Conservation (phyloP, 2,113 vertebrate genomes). For the Daphoenositta chrysoptera region DNA sequence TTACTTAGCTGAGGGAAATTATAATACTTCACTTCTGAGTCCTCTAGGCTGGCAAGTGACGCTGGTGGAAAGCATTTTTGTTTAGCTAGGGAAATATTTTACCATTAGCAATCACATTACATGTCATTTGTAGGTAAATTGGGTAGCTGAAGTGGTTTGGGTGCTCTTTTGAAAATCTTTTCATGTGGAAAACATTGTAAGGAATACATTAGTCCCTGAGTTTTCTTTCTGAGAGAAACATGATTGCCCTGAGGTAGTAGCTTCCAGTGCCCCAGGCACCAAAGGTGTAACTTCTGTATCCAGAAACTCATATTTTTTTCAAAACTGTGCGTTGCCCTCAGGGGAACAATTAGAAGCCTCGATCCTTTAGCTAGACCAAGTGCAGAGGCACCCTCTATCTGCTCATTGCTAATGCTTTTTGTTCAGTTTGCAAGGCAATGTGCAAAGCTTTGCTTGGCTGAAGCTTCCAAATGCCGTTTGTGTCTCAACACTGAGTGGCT, state of each 20-base stretch:
- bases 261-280: background rate
- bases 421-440: background rate
- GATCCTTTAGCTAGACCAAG: background rate
- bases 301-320: background rate
- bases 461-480: background rate
- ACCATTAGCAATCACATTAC: background rate
- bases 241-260: background rate
- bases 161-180: background rate
- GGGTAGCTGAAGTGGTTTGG: background rate
- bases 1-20: background rate
- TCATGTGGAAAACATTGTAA: background rate
- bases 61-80: background rate
- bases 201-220: background rate
- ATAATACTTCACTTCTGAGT: background rate
- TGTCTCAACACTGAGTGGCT: background rate
- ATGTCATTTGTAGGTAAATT: background rate
- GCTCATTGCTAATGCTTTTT: background rate
- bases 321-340: background rate
- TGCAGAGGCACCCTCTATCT: background rate
- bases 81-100: background rate
- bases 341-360: background rate
- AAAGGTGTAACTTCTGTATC: background rate
- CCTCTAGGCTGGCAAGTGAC: background rate
- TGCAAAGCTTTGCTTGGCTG: background rate
- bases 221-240: background rate